Conservation (phyloP, 2,888 invertebrate species). For the Agrotis ipsilon region DNA sequence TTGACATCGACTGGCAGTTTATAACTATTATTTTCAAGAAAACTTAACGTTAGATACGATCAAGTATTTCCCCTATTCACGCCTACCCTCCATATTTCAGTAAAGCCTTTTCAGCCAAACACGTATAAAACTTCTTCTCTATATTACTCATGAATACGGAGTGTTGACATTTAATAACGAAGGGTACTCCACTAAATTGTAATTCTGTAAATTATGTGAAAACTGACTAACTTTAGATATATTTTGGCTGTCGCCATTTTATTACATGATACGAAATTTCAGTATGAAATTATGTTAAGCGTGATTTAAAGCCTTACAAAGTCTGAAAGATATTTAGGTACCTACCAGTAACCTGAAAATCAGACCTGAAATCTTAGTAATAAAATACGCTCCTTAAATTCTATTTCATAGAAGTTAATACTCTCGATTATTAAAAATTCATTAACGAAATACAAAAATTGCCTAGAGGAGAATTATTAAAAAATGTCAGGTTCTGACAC, state of each 20-base stretch:
- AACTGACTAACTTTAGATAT: constrained; percentile 5
- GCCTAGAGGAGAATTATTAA: constrained; percentile 23
- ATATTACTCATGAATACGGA: constrained; percentile 5
- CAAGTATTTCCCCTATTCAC: too few relatives aligned
- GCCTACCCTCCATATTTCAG: not conserved
- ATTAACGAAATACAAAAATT: constrained; percentile 17
- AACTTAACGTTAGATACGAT: too few relatives aligned
- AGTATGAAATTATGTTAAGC: not conserved
- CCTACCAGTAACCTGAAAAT: not conserved
- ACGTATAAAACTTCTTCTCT: not conserved
- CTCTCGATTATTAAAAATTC: constrained; percentile 5
- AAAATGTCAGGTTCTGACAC: constrained; percentile 38
- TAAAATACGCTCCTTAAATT: constrained; percentile 2
- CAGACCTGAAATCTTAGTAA: not conserved
- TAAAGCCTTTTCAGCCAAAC: not conserved
- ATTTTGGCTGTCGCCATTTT: constrained; percentile 3
- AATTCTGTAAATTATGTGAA: constrained; percentile 16
- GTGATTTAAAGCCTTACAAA: not conserved
- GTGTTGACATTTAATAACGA: constrained; percentile 2
- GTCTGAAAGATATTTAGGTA: constrained; percentile 1
- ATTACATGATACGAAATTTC: not conserved
- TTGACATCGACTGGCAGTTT: too few relatives aligned
- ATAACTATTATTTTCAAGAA: too few relatives aligned
- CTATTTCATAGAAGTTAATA: constrained; percentile 11
- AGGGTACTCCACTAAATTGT: constrained; percentile 10